Evolutionary conservation across 2,888 invertebrate species (phyloP).

Genomic region (Pilophorus perplexus): DNA sequence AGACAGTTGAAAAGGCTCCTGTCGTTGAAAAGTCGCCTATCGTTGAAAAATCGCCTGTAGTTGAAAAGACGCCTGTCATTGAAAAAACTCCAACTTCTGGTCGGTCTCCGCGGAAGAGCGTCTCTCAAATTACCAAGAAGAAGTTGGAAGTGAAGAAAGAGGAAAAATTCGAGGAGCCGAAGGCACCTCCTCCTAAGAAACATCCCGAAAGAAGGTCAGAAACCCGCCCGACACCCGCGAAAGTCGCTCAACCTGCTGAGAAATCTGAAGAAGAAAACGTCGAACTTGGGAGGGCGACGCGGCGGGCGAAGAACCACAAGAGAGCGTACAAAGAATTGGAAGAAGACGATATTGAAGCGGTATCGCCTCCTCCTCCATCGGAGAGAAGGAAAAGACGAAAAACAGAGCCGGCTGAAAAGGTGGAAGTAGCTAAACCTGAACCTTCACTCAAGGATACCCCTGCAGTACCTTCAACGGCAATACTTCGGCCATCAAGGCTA

Average conservation of each 20-base stretch:
- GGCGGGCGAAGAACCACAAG: constrained; percentile 23
- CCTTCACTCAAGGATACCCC: not conserved
- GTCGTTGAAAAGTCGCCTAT: too few species aligned
- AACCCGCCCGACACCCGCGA: not conserved
- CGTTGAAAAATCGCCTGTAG: not conserved
- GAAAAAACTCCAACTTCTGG: too few species aligned
- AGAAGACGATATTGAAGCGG: constrained; percentile 34
- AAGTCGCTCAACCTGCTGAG: not conserved
- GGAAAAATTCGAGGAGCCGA: not conserved
- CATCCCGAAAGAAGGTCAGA: not conserved
- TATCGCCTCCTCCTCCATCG: constrained; percentile 1
- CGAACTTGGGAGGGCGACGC: not conserved
- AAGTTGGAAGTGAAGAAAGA: not conserved
- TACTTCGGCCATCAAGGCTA: constrained; percentile 28
- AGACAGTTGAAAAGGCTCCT: constrained; percentile 9
- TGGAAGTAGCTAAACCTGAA: not conserved
- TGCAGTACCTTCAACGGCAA: not conserved
- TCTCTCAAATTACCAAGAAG: not conserved
- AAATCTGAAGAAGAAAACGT: not conserved
- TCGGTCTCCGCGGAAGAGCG: constrained; percentile 11
- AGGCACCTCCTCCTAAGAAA: not conserved
- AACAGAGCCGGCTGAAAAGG: constrained; percentile 12
- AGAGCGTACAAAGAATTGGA: constrained; percentile 34
- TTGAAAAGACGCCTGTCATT: too few species aligned
- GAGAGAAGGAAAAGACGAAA: constrained; percentile 9